A percentile compares a stretch with the other conserved stretches of the same genome.
phyloP scores from a whole-genome alignment of 2,113 vertebrate species.

The Lucifuga dentata region DNA sequence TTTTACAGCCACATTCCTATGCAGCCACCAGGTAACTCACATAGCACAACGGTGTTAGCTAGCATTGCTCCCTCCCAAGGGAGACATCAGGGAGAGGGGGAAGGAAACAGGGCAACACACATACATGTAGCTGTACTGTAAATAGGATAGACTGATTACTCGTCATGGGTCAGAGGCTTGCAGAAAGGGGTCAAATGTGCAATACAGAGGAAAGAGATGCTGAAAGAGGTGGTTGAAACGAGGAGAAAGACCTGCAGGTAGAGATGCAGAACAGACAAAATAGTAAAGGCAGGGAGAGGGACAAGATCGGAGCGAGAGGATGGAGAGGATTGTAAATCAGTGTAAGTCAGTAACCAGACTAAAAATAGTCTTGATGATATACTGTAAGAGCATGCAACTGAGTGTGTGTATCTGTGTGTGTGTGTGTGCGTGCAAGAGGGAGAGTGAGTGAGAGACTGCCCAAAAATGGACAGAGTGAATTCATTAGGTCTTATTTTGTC shows the following conservation, averaged over 20 bases:
- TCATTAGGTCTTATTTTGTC: slow-evolving; percentile 56
- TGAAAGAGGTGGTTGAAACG: neutral
- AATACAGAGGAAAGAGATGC: slow-evolving; percentile 1
- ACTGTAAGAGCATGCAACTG: slow-evolving; percentile 44
- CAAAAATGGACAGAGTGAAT: slow-evolving; percentile 45
- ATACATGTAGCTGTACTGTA: slow-evolving; percentile 34
- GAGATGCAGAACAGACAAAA: slow-evolving; percentile 15
- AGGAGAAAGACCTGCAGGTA: slow-evolving; percentile 7
- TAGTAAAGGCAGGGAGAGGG: slow-evolving; percentile 26
- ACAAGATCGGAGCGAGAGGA: slow-evolving; percentile 15
- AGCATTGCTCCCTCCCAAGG: slow-evolving; percentile 13
- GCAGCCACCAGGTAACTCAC: slow-evolving; percentile 8
- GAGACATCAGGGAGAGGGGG: slow-evolving; percentile 26
- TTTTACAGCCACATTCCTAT: slow-evolving; percentile 37
- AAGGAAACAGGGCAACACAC: neutral
- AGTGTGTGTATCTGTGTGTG: slow-evolving; percentile 14
- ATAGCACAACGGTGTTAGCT: too few species aligned
- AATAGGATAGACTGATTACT: slow-evolving; percentile 42
- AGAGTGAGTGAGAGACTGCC: slow-evolving; percentile 20
- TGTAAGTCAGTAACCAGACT: slow-evolving; percentile 41
- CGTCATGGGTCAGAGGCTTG: slow-evolving; percentile 25
- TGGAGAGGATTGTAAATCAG: slow-evolving; percentile 26
- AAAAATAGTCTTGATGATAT: slow-evolving; percentile 67
- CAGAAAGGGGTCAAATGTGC: slow-evolving; percentile 26
- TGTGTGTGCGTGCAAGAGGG: slow-evolving; percentile 22